Percentiles rank a stretch among this genome's conserved stretches.
Evolutionary conservation across 2,113 vertebrate species (phyloP).

Genomic region (Dissostichus mawsoni): DNA sequence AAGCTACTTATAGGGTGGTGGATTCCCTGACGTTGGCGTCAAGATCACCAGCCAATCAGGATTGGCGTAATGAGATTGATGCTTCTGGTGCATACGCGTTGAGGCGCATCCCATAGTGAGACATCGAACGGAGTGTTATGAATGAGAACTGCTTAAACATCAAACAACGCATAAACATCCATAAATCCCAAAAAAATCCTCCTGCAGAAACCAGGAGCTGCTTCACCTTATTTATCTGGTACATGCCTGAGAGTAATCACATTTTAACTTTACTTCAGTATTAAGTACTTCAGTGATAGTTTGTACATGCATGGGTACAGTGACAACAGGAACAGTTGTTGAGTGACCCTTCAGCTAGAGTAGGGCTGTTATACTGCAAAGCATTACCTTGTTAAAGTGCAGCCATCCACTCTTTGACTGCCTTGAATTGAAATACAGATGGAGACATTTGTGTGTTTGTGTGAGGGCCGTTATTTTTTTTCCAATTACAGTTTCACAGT

Average conservation of each 20-base stretch:
- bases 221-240: neutral
- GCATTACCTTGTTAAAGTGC: neutral
- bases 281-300: neutral
- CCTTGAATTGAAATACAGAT: too few relatives aligned
- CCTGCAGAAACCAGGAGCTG: too few relatives aligned
- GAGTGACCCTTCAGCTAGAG: neutral
- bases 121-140: too few relatives aligned
- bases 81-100: too few relatives aligned
- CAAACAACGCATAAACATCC: neutral
- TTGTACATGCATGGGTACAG: neutral
- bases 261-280: neutral
- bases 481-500: neutral
- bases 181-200: neutral
- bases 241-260: neutral
- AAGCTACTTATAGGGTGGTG: too few relatives aligned
- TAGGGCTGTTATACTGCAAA: neutral
- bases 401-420: neutral
- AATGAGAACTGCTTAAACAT: too few relatives aligned
- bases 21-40: too few relatives aligned
- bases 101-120: too few relatives aligned
- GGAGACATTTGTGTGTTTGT: neutral
- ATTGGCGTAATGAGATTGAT: too few relatives aligned
- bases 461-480: neutral
- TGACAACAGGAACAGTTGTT: neutral
- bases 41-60: too few relatives aligned